Conservation (phyloP, 2,888 invertebrate genomes). For the Pheosia gnoma region DNA sequence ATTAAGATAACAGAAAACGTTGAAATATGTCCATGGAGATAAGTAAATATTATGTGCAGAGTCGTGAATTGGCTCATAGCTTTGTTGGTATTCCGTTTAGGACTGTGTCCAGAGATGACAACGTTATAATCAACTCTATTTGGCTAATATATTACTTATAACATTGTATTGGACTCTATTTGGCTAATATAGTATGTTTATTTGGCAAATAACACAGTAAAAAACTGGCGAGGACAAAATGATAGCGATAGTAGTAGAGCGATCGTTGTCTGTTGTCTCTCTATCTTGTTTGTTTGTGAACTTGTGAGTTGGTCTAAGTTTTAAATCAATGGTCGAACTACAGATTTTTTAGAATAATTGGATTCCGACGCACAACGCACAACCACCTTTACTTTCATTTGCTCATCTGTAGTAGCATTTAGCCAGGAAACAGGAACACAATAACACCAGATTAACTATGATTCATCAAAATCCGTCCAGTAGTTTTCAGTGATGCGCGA, state of each 20-base stretch:
- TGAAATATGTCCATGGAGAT: neutral
- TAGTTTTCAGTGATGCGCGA: no score
- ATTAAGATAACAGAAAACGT: neutral
- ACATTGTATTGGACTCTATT: slow-evolving; percentile 13
- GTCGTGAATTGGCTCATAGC: slow-evolving; percentile 15
- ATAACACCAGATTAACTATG: no score
- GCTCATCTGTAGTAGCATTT: no score
- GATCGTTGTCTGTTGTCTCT: slow-evolving; percentile 8
- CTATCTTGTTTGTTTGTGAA: neutral
- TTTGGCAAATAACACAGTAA: slow-evolving; percentile 14
- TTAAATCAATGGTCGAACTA: no score
- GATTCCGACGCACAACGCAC: no score
- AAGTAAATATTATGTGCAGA: slow-evolving; percentile 3
- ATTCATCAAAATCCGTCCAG: no score
- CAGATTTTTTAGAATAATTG: no score
- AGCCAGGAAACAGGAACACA: no score
- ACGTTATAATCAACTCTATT: slow-evolving; percentile 13
- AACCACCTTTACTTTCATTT: no score
- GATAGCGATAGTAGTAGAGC: slow-evolving; percentile 6
- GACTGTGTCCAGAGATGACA: slow-evolving; percentile 18
- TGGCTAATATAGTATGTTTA: slow-evolving; percentile 18
- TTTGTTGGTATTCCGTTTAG: slow-evolving; percentile 25
- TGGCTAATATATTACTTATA: slow-evolving; percentile 14
- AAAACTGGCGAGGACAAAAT: slow-evolving; percentile 17
- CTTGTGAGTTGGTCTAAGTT: no score